phyloP scores from a whole-genome alignment of 2,113 vertebrate species.

The Takifugu bimaculatus region DNA sequence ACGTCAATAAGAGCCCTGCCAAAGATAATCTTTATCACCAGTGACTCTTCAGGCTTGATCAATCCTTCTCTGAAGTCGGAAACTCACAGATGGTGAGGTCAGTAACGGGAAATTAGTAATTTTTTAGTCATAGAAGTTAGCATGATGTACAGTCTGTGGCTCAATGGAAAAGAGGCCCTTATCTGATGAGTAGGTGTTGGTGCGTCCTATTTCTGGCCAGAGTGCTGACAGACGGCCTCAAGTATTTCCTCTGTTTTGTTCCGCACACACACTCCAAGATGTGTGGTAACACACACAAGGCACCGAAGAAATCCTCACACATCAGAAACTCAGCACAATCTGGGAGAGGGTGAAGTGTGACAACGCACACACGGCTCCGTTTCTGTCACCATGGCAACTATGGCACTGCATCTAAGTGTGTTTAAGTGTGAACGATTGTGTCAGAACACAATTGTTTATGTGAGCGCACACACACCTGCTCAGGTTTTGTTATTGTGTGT shows the following conservation, averaged over 20 bases:
- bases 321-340: conserved; percentile 41
- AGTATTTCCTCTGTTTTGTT: conserved; percentile 55
- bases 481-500: too few species aligned
- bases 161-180: conserved; percentile 60
- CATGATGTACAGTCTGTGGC: conserved; percentile 57
- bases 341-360: conserved; percentile 38
- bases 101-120: conserved; percentile 33
- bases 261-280: conserved; percentile 7
- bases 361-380: conserved; percentile 31
- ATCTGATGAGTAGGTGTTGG: conserved; percentile 65
- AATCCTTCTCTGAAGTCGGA: background rate
- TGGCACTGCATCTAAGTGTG: conserved; percentile 29
- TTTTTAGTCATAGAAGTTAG: conserved; percentile 46
- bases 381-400: conserved; percentile 64
- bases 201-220: conserved; percentile 61
- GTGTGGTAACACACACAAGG: background rate
- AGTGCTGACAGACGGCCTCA: conserved; percentile 58
- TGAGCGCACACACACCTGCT: background rate
- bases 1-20: too few species aligned
- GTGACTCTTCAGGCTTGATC: too few species aligned
- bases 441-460: conserved; percentile 24
- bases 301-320: conserved; percentile 41
- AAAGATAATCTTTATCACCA: too few species aligned
- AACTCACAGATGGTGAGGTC: conserved; percentile 8
- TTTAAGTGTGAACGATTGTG: conserved; percentile 24